Base-by-base conservation (phyloP, 2,888 invertebrate genomes). In the Emmelina monodactyla region DNA sequence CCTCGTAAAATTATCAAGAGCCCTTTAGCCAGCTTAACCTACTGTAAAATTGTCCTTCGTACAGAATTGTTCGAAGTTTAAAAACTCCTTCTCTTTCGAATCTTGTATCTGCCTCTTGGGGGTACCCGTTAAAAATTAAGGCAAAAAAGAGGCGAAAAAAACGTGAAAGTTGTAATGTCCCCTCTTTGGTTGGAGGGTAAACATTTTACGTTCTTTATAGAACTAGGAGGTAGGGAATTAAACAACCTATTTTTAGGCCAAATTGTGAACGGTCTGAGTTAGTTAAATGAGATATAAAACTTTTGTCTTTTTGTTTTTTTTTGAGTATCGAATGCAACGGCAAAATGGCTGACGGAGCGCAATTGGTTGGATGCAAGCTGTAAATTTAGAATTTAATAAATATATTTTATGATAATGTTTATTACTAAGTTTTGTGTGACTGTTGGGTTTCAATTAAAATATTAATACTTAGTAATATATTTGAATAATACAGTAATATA, bases 31-130 rank as follows among this genome's bases (percentile, higher is more conserved):
- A 58, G 58, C 58, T 57, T 65, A 75, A 76, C 72, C 75, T 75
- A 76, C 76, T 78, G 78, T 75, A 67, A 71, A 60, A 69, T 64
- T 63, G 71, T 65, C 65, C 70, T 71, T 73, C 65, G 71, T 69
- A 69, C 69, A 63, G 3, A 73, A 71, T 62, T 69, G 59, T 53
- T 49, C 55, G 53, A 68, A 73, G 60, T 72, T 75, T 62, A 51
- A 58, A 29, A 71, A 69, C 59, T 66, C 58, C 50, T 51, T 52
- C 61, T 61, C 62, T 60, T 64, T 68, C 67, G 65, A 72, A 75
- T 76, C 69, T 60, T 53, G 67, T 61, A 69, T 61, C 59, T 64
- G 69, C 71, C 79, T 71, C 78, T 3, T 16, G 73, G 59, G 79
- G 53, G 50, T 59, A 55, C 46, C 56, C 52, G 53, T 66, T 66